Evolutionary conservation across 2,888 invertebrate species (phyloP).

Genomic region (Drosophila niveifrons): DNA sequence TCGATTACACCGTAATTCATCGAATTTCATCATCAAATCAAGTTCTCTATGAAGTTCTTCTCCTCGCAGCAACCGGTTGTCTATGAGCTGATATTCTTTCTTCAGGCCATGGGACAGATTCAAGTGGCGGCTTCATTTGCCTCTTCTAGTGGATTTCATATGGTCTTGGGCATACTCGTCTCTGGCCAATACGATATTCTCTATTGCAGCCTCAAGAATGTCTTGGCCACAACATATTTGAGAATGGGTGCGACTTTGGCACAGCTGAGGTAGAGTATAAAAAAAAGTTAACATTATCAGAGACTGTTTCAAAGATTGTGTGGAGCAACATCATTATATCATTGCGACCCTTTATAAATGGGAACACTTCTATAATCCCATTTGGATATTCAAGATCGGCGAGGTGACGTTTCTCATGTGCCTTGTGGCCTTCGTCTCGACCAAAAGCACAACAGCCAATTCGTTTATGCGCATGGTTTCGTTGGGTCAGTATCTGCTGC

Average conservation of each 20-base stretch:
- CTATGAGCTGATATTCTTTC: constrained; percentile 73
- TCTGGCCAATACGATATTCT: constrained; percentile 82
- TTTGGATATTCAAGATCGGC: constrained; percentile 82
- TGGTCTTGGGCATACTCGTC: constrained; percentile 71
- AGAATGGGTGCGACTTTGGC: constrained; percentile 49
- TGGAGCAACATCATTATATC: constrained; percentile 82
- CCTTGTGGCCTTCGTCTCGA: constrained; percentile 81
- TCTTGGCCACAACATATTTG: constrained; percentile 74
- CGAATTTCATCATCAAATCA: background rate
- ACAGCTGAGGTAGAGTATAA: constrained; percentile 54
- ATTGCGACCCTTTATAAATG: constrained; percentile 71
- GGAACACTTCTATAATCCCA: constrained; percentile 81
- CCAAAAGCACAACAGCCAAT: constrained; percentile 78
- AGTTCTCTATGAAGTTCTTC: background rate
- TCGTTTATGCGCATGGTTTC: constrained; percentile 77
- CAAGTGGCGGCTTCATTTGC: constrained; percentile 80
- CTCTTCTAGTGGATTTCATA: constrained; percentile 82
- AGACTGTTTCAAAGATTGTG: constrained; percentile 69
- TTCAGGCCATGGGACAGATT: constrained; percentile 83
- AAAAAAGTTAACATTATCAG: constrained; percentile 39
- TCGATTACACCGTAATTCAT: constrained; percentile 72
- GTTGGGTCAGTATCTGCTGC: constrained; percentile 74
- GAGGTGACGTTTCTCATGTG: constrained; percentile 82
- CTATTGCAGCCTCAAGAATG: constrained; percentile 82
- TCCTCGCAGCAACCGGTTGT: constrained; percentile 68